Conservation (phyloP, 2,113 vertebrate species). For the Nansenia antarctica region DNA sequence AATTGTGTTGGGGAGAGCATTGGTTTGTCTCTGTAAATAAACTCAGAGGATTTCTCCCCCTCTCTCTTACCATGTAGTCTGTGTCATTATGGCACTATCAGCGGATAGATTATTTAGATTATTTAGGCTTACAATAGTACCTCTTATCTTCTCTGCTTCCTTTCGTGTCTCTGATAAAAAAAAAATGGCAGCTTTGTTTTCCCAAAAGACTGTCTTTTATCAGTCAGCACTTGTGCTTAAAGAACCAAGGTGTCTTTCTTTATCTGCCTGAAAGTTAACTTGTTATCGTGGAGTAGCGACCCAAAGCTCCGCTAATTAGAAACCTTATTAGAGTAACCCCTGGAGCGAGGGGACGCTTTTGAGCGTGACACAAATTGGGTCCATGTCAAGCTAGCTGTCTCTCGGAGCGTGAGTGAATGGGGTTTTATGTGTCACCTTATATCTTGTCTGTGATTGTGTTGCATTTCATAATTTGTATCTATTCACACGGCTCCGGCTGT, state of each 20-base stretch:
- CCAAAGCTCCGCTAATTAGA: constrained; percentile 47
- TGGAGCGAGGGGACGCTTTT: constrained; percentile 27
- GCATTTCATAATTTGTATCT: too few species aligned
- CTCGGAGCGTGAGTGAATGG: constrained; percentile 47
- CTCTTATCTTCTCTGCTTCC: constrained; percentile 13
- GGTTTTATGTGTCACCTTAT: constrained; percentile 41
- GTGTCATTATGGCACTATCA: background rate
- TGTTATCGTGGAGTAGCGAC: constrained; percentile 14
- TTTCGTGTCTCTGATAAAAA: constrained; percentile 17
- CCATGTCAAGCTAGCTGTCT: constrained; percentile 37
- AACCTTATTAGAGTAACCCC: constrained; percentile 47
- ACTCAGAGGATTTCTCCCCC: too few species aligned
- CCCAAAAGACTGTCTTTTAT: constrained; percentile 4
- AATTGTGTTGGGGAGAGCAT: too few species aligned
- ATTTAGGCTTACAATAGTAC: background rate
- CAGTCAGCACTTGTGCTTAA: constrained; percentile 6
- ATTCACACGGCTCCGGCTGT: too few species aligned
- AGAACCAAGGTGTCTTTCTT: constrained; percentile 23
- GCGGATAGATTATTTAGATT: background rate
- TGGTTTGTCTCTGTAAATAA: too few species aligned
- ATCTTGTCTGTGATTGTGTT: constrained; percentile 51
- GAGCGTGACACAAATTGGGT: constrained; percentile 3
- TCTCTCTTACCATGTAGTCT: too few species aligned
- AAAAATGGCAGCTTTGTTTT: constrained; percentile 14
- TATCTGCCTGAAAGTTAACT: constrained; percentile 42